These are phyloP conservation scores for Drosophila maculinotata DNA, from an alignment of 2,888 invertebrate genomes.

Conservation along the genomic window DNA sequence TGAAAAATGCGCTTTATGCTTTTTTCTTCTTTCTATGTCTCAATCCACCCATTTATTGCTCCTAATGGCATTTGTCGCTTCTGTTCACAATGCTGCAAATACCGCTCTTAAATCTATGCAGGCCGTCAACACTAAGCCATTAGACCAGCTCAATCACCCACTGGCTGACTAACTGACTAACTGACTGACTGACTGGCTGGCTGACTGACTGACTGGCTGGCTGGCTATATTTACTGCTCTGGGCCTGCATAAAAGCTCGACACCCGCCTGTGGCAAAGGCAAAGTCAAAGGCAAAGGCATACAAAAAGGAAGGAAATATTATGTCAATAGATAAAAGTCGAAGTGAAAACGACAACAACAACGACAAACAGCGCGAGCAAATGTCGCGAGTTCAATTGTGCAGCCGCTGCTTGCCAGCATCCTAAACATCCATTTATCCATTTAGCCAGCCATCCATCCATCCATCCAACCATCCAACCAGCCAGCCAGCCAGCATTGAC, in stretches of 20 bases:
- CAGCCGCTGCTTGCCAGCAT: constrained; percentile 37
- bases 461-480: constrained; percentile 18
- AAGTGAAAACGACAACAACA: constrained; percentile 51
- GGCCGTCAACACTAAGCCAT: constrained; percentile 70
- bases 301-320: constrained; percentile 64
- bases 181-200: constrained; percentile 34
- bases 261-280: constrained; percentile 37
- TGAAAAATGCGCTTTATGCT: constrained; percentile 2
- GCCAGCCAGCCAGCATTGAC: constrained; percentile 49
- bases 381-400: constrained; percentile 77
- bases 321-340: constrained; percentile 80
- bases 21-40: background rate
- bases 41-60: constrained; percentile 25
- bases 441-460: too few species aligned
- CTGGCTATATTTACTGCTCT: constrained; percentile 10
- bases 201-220: constrained; percentile 15
- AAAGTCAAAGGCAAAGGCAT: too few species aligned
- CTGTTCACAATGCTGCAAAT: constrained; percentile 47
- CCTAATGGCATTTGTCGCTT: constrained; percentile 50
- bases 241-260: constrained; percentile 50
- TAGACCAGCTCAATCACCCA: constrained; percentile 43
- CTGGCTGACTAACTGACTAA: constrained; percentile 40
- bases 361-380: constrained; percentile 56
- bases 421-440: constrained; percentile 52
- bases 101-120: constrained; percentile 66